Evolutionary conservation across 2,888 invertebrate species (phyloP).

Genomic region (Cenopis cana): DNA sequence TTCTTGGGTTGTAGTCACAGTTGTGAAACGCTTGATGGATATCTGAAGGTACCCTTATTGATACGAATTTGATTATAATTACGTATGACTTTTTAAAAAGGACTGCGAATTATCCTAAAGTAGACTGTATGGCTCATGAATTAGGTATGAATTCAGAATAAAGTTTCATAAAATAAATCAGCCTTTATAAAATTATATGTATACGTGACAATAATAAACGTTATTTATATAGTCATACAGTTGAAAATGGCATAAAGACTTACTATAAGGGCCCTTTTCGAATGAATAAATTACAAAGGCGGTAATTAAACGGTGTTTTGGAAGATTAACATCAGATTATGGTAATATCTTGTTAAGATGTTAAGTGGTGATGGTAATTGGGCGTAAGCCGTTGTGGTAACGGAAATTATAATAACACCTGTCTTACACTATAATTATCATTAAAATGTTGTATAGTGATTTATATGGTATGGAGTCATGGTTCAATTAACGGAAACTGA

Average conservation of each 20-base stretch:
- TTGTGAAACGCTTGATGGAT: conserved; percentile 39
- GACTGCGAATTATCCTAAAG: background rate
- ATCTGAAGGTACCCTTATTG: conserved; percentile 23
- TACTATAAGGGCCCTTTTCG: background rate
- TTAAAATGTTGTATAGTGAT: background rate
- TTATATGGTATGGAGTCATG: no score
- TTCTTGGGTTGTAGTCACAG: background rate
- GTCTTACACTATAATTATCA: background rate
- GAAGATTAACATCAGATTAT: conserved; percentile 31
- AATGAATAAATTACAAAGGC: conserved; percentile 32
- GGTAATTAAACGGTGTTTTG: conserved; percentile 33
- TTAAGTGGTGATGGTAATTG: conserved; percentile 26
- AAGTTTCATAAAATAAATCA: background rate
- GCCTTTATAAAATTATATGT: background rate
- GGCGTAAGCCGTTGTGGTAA: conserved; percentile 14
- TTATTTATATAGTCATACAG: background rate
- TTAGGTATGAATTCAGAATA: background rate
- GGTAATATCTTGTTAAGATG: conserved; percentile 22
- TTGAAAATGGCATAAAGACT: background rate
- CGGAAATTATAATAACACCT: conserved; percentile 24
- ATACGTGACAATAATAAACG: background rate
- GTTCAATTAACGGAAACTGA: background rate
- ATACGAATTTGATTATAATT: conserved; percentile 6
- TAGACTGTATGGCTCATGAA: background rate
- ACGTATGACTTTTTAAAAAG: background rate